These are phyloP conservation scores for Lasiurus borealis DNA, from an alignment of 2,113 vertebrate genomes.

Conservation along the genomic window DNA sequence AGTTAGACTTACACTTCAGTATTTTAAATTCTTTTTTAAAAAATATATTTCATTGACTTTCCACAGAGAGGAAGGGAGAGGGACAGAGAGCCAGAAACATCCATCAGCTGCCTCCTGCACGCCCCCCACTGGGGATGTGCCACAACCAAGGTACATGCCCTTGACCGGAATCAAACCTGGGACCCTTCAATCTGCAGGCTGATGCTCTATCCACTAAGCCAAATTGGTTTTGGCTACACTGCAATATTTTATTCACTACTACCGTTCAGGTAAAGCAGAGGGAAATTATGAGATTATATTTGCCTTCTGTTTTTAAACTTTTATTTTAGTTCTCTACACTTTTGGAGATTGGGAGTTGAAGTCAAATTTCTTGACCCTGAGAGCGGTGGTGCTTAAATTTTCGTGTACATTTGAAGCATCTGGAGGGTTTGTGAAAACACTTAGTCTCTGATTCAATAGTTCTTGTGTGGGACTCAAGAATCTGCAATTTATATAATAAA, in stretches of 20 bases:
- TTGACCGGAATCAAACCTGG: no score
- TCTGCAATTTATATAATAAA: background rate
- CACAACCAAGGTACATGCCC: no score
- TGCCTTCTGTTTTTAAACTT: slow-evolving; percentile 49
- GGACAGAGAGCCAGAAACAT: no score
- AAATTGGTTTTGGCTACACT: background rate
- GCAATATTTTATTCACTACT: slow-evolving; percentile 16
- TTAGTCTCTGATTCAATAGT: slow-evolving; percentile 24
- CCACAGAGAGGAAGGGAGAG: no score
- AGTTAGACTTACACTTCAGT: background rate
- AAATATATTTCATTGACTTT: no score
- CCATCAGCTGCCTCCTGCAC: no score
- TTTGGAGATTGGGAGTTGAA: background rate
- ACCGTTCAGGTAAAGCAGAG: slow-evolving; percentile 1
- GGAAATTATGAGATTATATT: slow-evolving; percentile 50
- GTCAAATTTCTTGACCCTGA: background rate
- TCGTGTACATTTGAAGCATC: background rate
- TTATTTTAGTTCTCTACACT: slow-evolving; percentile 16
- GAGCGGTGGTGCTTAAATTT: background rate
- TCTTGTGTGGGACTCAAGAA: background rate
- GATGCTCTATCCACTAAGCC: no score
- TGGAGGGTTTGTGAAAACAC: slow-evolving; percentile 17
- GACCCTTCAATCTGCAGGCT: no score
- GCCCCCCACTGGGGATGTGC: no score
- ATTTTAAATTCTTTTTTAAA: background rate